Evolutionary conservation across 2,113 vertebrate species (phyloP), one percentile per base, ranked within the genome.

Genomic region (Carassius carassius): DNA sequence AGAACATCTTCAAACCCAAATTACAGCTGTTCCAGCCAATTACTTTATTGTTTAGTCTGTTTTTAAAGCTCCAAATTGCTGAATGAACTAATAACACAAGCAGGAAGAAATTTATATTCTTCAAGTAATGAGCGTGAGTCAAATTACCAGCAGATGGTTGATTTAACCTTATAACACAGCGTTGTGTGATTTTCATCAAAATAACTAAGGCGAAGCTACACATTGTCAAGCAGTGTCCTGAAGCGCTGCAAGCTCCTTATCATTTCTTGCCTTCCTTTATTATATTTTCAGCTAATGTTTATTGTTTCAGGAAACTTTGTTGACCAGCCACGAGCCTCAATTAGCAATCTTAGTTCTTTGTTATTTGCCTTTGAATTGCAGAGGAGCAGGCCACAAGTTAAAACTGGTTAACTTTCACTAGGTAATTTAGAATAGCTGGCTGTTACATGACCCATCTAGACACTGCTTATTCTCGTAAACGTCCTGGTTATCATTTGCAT

Each of bases 141-240:
- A 56, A 35, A 60, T 79, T 58, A 78, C 73, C 60, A 75, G 35
- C 76, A 81, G 35, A 32, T 82, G 54, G 37, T 29, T 73, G 77
- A 78, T 82, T 85, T 78, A 73, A 85, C n/a, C 41, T 32, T 37
- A 29, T n/a, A 82, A 73, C 78, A 17, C 49, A 72, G 54, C 32
- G 13, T 17, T 51, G 49, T n/a, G 25, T 79, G 54, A 63, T 63
- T 54, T 81, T 35, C 56, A 75, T 72, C 23, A 80, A 62, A 65
- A 56, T 56, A 56, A 17, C 54, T 56, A 56, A 83, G 14, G 25
- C 21, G 29, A 56, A 12, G 49, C 44, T 74, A 17, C 21, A 63
- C 51, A 5, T 51, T 76, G 54, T 78, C 21, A 72, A 47, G 5
- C 41, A 41, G 12, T 79, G 70, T 51, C 65, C 84, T 74, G 58